These are phyloP conservation scores for Cremastobaeus sp. DNA, from an alignment of 2,888 invertebrate genomes.

Conservation along the genomic window DNA sequence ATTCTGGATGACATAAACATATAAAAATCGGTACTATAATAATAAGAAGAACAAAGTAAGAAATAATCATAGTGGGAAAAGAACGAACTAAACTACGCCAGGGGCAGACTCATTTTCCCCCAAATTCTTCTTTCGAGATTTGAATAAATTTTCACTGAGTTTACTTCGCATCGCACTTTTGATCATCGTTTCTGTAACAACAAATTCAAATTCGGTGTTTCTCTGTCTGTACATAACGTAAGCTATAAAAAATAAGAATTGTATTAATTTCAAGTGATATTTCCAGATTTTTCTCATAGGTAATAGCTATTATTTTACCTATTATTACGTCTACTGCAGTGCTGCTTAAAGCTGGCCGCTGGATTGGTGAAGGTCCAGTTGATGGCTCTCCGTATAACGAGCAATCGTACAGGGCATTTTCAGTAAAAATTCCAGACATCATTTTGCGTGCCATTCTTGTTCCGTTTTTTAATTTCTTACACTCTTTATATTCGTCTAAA, in stretches of 20 bases:
- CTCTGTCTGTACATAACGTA: not conserved
- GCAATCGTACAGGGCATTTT: not conserved
- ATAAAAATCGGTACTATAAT: too few relatives aligned
- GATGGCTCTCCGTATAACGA: not conserved
- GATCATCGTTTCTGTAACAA: too few relatives aligned
- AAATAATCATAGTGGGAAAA: too few relatives aligned
- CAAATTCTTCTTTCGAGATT: too few relatives aligned
- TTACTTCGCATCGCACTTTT: too few relatives aligned
- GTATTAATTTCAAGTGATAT: too few relatives aligned
- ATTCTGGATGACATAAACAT: too few relatives aligned
- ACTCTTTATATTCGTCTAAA: not conserved
- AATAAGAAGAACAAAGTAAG: too few relatives aligned
- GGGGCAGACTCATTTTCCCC: too few relatives aligned
- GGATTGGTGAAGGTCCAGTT: not conserved
- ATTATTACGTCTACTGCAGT: not conserved
- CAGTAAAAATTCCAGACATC: not conserved
- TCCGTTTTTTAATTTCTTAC: slow-evolving; percentile 3
- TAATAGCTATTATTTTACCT: not conserved
- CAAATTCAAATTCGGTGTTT: too few relatives aligned
- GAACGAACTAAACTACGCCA: too few relatives aligned
- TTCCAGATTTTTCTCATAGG: not conserved
- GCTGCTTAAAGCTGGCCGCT: not conserved
- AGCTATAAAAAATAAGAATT: not conserved
- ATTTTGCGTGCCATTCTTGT: slow-evolving; percentile 4
- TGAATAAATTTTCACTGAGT: too few relatives aligned